Base-by-base conservation (phyloP, 2,113 vertebrate genomes). In the Petromus typicus region DNA sequence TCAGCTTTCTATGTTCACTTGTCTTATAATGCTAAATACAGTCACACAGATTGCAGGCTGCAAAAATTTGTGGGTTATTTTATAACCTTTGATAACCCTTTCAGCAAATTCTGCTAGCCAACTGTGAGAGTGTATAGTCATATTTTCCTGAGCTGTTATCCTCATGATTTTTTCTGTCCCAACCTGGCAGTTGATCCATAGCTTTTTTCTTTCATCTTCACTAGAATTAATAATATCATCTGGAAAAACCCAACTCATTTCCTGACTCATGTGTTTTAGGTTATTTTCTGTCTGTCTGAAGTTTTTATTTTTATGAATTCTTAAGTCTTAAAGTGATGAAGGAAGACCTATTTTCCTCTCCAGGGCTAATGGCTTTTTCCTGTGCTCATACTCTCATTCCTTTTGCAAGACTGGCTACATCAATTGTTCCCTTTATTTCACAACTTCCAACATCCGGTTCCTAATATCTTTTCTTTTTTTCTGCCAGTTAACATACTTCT, bases 371-470 rank as follows among this genome's bases (percentile, higher is more conserved):
- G 56, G 20, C 59, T 67, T 85, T 51, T 63, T 22, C 48, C 59
- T 61, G 17, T 69, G 16, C 14, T 93, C 40, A 73, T 7, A 63
- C 54, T 63, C 5, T 7, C 17, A 66, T 61, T 17, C 5, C 1
- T 54, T 85, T 61, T 59, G 4, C 18, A 57, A 22, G 61, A 71
- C 7, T 84, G 45, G 3, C 17, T 43, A 20, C 6, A 59, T 63
- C 75, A 86, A 59, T 66, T 79, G 51, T 76, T 95, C 25, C 14
- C 34, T 93, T 92, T 23, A 82, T 43, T 54, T 91, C 37, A 79
- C 11, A 75, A 25, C 71, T 64, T 54, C 17, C 32, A 84, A 3
- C 54, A 32, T 3, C 48, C 22, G 56, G 11, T 84, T 80, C 69
- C 45, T 34, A 82, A n/a, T n/a, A 18, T 92, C 71, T 75, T 4